Evolutionary conservation across 1,140 invertebrate species (phyloP), one percentile per base, ranked within the genome.

Genomic region (Dicyema japonicum): DNA sequence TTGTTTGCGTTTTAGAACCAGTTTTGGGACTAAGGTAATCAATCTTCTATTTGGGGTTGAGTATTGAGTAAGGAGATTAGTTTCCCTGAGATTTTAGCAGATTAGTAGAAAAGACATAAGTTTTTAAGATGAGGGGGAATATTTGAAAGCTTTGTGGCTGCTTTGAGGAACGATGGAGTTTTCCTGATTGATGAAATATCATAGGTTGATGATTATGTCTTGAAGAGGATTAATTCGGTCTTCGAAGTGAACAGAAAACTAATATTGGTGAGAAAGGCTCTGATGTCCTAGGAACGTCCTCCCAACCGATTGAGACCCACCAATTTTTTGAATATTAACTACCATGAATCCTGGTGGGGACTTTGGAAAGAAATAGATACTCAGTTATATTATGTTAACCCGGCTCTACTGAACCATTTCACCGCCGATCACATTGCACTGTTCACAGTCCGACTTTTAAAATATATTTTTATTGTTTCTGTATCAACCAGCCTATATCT

Each of bases 321-420:
- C 62, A 8, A 59, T 63, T 7, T 97, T 97, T 44, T 62, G 72
- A 34, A 72, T 94, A 38, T 62, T 94, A 29, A 75, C 75, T 5
- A 99, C 88, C 1, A 99, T 99, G 88, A 99, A 99, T 58, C 88
- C 88, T 13, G 80, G 80, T 11, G 85, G 88, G 6, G 88, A 99
- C 60, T 94, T 74, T 54, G 88, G 88, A 0, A 97, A 99, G 44
- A 97, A 94, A 54, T 88, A 99, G 49, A 61, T 62, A 38, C 33
- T 27, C 31, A 28, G 14, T 17, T 19, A 7, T 6, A 22, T n/a
- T 27, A 9, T 5, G 12, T n/a, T 30, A 63, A 60, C 0, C 82
- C 82, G 7, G 85, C 88, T 0, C 47, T 97, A 3, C 60, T 82
- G 29, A 97, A 97, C 56, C 61, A 88, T 27, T 85, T 97, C 38